Evolutionary conservation across 2,888 invertebrate species (phyloP).

Genomic region (Yponomeuta plumbellus): DNA sequence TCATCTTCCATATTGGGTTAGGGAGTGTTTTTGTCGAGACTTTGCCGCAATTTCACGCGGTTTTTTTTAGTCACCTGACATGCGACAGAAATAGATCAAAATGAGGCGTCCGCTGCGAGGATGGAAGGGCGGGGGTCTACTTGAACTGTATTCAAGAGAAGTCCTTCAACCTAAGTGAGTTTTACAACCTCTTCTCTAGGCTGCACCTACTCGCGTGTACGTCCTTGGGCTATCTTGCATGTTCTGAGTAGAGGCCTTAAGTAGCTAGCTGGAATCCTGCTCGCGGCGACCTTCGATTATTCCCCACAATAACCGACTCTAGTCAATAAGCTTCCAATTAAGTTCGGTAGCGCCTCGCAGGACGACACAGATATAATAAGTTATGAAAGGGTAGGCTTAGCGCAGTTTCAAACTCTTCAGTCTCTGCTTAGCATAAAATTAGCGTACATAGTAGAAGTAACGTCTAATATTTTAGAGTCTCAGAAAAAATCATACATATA

Average conservation of each 20-base stretch:
- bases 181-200: background rate
- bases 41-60: constrained; percentile 34
- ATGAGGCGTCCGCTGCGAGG: constrained; percentile 7
- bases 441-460: too few species aligned
- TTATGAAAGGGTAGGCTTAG: too few species aligned
- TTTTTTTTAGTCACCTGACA: constrained; percentile 37
- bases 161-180: constrained; percentile 16
- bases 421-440: too few species aligned
- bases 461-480: too few species aligned
- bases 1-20: constrained; percentile 44
- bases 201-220: background rate
- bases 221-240: background rate
- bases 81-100: constrained; percentile 43
- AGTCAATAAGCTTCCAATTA: constrained; percentile 67
- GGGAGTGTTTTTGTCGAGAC: constrained; percentile 33
- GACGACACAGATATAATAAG: constrained; percentile 26
- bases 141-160: background rate
- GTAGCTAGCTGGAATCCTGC: constrained; percentile 29
- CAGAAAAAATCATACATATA: too few species aligned
- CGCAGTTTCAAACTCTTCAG: too few species aligned
- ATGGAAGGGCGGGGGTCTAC: constrained; percentile 7
- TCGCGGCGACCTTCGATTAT: constrained; percentile 50
- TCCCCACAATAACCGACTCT: constrained; percentile 48
- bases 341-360: constrained; percentile 69
- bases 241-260: background rate